Conservation (phyloP, 2,888 invertebrate species). For the Thera britannica region DNA sequence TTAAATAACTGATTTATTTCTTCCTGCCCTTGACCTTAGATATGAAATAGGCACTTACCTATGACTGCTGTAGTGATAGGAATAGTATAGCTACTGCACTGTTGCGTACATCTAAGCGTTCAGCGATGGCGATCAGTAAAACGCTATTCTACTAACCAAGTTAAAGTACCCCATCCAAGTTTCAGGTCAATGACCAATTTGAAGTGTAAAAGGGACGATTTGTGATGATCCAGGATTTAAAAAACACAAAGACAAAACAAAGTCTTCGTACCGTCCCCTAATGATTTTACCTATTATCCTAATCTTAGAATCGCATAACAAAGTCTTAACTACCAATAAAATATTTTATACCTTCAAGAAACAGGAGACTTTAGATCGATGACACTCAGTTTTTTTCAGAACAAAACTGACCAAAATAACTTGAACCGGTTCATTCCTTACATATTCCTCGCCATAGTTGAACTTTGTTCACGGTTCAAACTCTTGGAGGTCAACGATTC, state of each 20-base stretch:
- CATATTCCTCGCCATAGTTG: background rate
- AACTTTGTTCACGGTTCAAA: constrained; percentile 12
- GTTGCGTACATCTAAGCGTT: too few relatives aligned
- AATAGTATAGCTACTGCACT: too few relatives aligned
- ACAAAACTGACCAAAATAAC: constrained; percentile 50
- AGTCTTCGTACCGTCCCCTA: constrained; percentile 66
- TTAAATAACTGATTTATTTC: too few relatives aligned
- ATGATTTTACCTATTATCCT: constrained; percentile 78
- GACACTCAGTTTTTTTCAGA: constrained; percentile 66
- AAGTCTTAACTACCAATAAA: constrained; percentile 81
- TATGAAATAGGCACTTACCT: too few relatives aligned
- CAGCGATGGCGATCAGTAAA: too few relatives aligned
- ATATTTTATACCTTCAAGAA: constrained; percentile 76
- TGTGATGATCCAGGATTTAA: constrained; percentile 4
- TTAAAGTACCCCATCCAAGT: too few relatives aligned
- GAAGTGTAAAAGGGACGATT: background rate
- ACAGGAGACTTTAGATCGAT: constrained; percentile 68
- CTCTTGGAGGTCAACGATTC: constrained; percentile 28
- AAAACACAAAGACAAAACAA: constrained; percentile 34
- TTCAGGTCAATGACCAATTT: background rate
- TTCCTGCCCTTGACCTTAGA: too few relatives aligned
- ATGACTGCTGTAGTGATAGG: too few relatives aligned
- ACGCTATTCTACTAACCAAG: too few relatives aligned
- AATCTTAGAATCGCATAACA: constrained; percentile 75
- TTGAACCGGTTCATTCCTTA: constrained; percentile 44